Percentiles rank a stretch among this genome's conserved stretches.
phyloP scores from a whole-genome alignment of 2,888 invertebrate species.

The Stenurella melanura region DNA sequence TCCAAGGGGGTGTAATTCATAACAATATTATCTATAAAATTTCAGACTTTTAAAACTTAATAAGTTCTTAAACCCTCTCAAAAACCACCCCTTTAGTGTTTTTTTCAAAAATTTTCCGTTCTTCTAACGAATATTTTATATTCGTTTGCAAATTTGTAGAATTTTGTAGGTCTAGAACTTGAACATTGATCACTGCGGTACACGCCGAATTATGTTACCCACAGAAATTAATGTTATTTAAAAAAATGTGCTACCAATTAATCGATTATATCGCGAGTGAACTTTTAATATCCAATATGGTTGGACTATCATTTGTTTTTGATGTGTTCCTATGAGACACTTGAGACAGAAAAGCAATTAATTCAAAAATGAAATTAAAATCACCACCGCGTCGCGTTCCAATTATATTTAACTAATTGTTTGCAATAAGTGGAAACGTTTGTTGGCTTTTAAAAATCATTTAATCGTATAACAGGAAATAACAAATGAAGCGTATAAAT shows the following conservation, averaged over 20 bases:
- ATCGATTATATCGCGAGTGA: neutral
- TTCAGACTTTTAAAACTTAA: too few relatives aligned
- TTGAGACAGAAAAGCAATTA: neutral
- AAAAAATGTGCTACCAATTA: neutral
- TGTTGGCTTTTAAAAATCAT: neutral
- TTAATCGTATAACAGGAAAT: neutral
- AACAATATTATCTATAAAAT: too few relatives aligned
- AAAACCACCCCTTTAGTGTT: too few relatives aligned
- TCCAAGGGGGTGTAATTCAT: too few relatives aligned
- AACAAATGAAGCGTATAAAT: neutral
- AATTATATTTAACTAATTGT: neutral
- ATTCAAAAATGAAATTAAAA: conserved; percentile 17
- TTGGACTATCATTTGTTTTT: neutral
- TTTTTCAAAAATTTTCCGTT: too few relatives aligned
- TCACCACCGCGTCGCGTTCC: neutral
- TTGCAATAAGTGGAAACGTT: conserved; percentile 3
- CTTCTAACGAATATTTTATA: too few relatives aligned
- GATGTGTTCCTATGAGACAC: neutral
- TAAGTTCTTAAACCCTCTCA: too few relatives aligned
- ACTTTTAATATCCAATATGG: neutral
- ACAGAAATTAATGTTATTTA: neutral
- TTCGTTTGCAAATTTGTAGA: too few relatives aligned
- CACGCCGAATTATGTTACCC: neutral
- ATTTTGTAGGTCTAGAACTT: too few relatives aligned
- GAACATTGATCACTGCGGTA: too few relatives aligned